These are phyloP conservation scores for Hololepta plana DNA, from an alignment of 2,888 invertebrate species.

Conservation along the genomic window DNA sequence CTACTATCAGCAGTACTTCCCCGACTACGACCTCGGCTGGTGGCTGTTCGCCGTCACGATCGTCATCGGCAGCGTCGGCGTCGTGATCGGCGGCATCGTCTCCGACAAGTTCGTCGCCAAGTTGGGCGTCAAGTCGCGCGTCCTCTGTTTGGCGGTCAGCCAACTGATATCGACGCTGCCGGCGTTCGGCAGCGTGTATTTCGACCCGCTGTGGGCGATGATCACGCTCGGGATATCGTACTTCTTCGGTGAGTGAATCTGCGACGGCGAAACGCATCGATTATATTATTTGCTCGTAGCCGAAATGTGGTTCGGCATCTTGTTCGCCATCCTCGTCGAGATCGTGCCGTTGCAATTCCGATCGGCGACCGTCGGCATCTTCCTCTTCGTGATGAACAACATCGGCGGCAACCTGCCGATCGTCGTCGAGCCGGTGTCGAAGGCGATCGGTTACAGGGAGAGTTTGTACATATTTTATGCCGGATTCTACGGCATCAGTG, in stretches of 20 bases:
- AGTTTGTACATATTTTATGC: conserved; percentile 77
- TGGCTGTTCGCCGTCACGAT: conserved; percentile 79
- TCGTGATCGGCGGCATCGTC: conserved; percentile 53
- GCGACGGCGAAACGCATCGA: background rate
- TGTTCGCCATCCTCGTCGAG: conserved; percentile 77
- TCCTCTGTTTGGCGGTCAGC: conserved; percentile 59
- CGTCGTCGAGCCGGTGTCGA: conserved; percentile 68
- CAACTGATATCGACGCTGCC: conserved; percentile 70
- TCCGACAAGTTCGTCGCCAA: conserved; percentile 76
- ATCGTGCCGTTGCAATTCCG: conserved; percentile 66
- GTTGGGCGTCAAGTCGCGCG: conserved; percentile 67
- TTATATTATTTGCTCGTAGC: conserved; percentile 34
- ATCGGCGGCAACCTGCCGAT: conserved; percentile 80
- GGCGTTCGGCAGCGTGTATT: conserved; percentile 70
- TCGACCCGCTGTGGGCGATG: conserved; percentile 69
- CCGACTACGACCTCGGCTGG: conserved; percentile 80
- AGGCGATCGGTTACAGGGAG: conserved; percentile 62
- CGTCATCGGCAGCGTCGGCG: conserved; percentile 59
- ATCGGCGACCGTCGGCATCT: conserved; percentile 72
- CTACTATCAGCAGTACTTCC: conserved; percentile 74
- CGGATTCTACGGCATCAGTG: conserved; percentile 71
- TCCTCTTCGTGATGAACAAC: conserved; percentile 83
- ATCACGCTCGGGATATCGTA: conserved; percentile 70
- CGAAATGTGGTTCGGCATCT: conserved; percentile 88
- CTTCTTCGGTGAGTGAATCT: conserved; percentile 52